phyloP scores from a whole-genome alignment of 2,888 invertebrate species.

The Eucriotettix oculatus region DNA sequence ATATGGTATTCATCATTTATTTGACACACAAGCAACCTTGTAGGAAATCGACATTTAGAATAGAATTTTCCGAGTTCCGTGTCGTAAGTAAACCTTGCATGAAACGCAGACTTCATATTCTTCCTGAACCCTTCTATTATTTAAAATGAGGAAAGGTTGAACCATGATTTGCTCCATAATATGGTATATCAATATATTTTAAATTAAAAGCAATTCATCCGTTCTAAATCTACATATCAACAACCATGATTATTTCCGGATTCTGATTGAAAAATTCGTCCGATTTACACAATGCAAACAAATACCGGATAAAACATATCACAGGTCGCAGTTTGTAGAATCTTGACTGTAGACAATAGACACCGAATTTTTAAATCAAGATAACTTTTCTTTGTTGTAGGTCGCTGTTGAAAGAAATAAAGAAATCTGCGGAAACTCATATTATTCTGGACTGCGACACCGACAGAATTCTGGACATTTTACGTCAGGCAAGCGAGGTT shows the following conservation, averaged over 20 bases:
- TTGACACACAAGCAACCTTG: too few relatives aligned
- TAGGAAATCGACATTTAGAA: too few relatives aligned
- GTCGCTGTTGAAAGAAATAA: constrained; percentile 76
- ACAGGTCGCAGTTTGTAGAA: not conserved
- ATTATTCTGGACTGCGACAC: constrained; percentile 80
- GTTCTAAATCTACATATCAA: not conserved
- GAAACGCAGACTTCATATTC: too few relatives aligned
- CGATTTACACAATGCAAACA: not conserved
- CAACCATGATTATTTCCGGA: not conserved
- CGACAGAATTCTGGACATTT: constrained; percentile 64
- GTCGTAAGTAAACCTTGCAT: too few relatives aligned
- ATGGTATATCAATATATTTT: too few relatives aligned
- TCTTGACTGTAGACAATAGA: not conserved
- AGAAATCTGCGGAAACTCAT: constrained; percentile 77
- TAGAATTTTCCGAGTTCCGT: too few relatives aligned
- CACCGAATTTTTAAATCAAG: not conserved
- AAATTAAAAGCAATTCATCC: too few relatives aligned
- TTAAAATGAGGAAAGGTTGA: too few relatives aligned
- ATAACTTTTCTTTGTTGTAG: constrained; percentile 29
- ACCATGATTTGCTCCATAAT: too few relatives aligned
- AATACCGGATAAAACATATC: not conserved
- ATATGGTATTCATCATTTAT: too few relatives aligned
- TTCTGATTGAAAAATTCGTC: not conserved
- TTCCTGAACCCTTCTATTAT: too few relatives aligned
- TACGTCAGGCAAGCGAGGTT: constrained; percentile 87